Evolutionary conservation across 2,113 vertebrate species (phyloP).

Genomic region (Ondatra zibethicus): DNA sequence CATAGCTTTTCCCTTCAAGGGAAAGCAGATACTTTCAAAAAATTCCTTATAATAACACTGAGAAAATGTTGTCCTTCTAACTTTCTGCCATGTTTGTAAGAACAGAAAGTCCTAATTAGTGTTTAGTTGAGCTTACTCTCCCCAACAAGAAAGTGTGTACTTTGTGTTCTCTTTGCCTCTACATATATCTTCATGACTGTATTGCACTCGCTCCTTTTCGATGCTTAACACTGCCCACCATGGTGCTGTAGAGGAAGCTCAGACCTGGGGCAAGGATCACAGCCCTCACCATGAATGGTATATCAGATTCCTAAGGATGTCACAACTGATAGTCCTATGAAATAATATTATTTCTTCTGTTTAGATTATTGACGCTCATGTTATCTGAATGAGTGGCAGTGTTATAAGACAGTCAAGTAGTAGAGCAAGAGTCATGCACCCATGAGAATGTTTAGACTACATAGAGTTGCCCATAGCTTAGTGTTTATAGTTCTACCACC

Average conservation of each 20-base stretch:
- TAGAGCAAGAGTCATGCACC: not conserved
- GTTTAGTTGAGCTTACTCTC: not conserved
- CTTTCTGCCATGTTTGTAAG: not conserved
- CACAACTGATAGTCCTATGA: not conserved
- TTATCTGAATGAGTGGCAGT: not conserved
- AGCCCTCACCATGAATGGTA: too few species aligned
- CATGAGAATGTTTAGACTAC: not conserved
- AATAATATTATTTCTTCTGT: not conserved
- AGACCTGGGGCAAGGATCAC: not conserved
- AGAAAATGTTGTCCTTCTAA: not conserved
- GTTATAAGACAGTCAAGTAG: not conserved
- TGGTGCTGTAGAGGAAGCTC: not conserved
- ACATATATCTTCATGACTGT: not conserved
- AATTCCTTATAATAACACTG: constrained; percentile 20
- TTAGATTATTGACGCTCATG: not conserved
- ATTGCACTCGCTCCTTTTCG: not conserved
- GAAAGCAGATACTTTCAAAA: not conserved
- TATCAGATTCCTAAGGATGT: not conserved
- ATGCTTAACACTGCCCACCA: not conserved
- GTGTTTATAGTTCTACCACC: not conserved
- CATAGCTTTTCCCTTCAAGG: not conserved
- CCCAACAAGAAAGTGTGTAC: not conserved
- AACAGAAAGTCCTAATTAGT: not conserved
- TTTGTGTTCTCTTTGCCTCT: not conserved
- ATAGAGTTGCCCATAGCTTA: not conserved